Evolutionary conservation across 2,888 invertebrate genomes (phyloP), one percentile per base, ranked within the genome.

Genomic region (Nycteola revayana): DNA sequence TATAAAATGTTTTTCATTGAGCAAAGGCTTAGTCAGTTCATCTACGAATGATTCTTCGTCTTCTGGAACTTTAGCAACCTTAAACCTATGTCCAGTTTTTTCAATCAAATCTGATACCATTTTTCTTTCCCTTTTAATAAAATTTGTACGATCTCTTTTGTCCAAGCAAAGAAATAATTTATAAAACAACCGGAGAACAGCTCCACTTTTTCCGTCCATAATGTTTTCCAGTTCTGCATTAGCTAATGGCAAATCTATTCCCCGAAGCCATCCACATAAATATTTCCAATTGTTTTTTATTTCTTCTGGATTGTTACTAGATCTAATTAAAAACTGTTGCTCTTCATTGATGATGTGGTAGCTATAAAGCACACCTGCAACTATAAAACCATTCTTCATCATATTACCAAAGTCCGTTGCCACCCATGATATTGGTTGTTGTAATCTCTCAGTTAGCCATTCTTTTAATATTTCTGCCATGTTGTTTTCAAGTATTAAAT

Each of bases 381-480:
- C 69, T 1, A 92, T 63, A 28, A 82, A 73, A 0, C 92, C 93
- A 62, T 92, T 91, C 61, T 84, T 89, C 60, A 91, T 90, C 60
- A 87, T 81, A 18, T 76, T 71, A 10, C 90, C 91, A 58, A 93
- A 92, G 18, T 86, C 79, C 21, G 88, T 82, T 0, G 90, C 81
- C 21, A 83, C 81, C 77, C 90, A 86, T 54, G 88, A 86, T 32
- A 92, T 79, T 7, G 90, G 75, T 29, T 85, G 65, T 9, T 91
- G 90, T 14, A 92, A 64, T 40, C 90, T 77, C 39, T 90, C 84
- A 18, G 89, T 80, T 10, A 93, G 60, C 93, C 93, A 93, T 60
- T 87, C 85, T 62, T 89, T 87, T 47, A 93, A 73, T 59, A 91
- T 82, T 66, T 91, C 90, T 38, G 89, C 87, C 92, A 92, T 92